phyloP scores from a whole-genome alignment of 2,888 invertebrate species.

The Drosophila demipolita region DNA sequence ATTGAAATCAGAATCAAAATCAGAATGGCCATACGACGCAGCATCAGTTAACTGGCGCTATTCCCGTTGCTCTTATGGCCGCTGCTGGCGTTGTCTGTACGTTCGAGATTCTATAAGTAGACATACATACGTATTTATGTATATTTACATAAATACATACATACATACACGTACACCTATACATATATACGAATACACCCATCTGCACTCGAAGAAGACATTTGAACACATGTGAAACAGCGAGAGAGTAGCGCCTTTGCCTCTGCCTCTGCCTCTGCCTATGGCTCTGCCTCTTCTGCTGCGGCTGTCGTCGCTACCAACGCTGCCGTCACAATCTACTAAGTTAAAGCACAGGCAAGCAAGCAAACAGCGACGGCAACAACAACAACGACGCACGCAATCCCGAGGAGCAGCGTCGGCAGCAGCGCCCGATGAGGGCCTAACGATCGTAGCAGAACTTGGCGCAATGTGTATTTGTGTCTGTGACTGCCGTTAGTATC shows the following conservation, averaged over 20 bases:
- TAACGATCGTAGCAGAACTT: constrained; percentile 77
- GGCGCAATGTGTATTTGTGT: constrained; percentile 48
- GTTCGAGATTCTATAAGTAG: constrained; percentile 74
- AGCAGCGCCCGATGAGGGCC: constrained; percentile 48
- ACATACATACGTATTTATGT: constrained; percentile 56
- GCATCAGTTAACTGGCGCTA: constrained; percentile 65
- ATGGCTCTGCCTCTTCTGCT: constrained; percentile 22
- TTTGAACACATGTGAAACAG: constrained; percentile 70
- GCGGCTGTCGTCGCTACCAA: constrained; percentile 20
- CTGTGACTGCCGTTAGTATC: constrained; percentile 76
- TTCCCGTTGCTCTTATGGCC: constrained; percentile 41
- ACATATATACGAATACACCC: constrained; percentile 33
- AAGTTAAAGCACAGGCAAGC: constrained; percentile 71
- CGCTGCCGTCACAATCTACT: constrained; percentile 70
- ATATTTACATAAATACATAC: constrained; percentile 59
- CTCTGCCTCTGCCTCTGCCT: constrained; percentile 16
- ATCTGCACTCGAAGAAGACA: constrained; percentile 29
- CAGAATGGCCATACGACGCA: constrained; percentile 44
- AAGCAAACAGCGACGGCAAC: constrained; percentile 5
- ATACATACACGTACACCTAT: constrained; percentile 20
- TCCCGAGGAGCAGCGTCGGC: constrained; percentile 45
- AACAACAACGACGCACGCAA: constrained; percentile 26
- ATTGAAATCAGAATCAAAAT: constrained; percentile 49
- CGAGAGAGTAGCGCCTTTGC: constrained; percentile 34
- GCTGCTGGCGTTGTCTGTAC: constrained; percentile 46